Evolutionary conservation across 2,113 vertebrate species (phyloP), one percentile per base, ranked within the genome.

Genomic region (Paratilapia polleni): DNA sequence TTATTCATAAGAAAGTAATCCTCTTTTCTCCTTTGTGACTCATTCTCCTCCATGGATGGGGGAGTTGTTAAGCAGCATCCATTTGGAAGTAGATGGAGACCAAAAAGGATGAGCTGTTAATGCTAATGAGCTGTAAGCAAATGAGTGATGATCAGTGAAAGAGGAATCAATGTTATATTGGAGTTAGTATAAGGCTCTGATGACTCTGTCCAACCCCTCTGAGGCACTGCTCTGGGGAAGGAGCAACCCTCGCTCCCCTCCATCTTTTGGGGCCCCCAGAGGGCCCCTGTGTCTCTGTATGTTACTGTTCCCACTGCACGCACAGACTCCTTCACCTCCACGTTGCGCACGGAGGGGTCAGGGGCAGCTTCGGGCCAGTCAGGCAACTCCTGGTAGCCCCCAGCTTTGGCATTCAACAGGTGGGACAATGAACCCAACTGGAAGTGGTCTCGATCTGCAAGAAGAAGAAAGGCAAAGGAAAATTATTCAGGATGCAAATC

Each of bases 301-400:
- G 93, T 95, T 96, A 97, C 96, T 96, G 94, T 95, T 95, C 91
- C 95, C 95, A 94, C 92, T 96, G 94, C 96, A 96, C 96, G 96
- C 96, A 96, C 96, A 96, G 96, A 95, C 93, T 96, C 96, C 93
- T 96, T 97, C 96, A 99, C 98, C 98, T 99, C 98, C 96, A 99
- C 98, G 2, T 99, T 99, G 95, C 98, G 98, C 96, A 99, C 98
- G 0, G 98, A 99, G 41, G 98, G 98, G 83, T 99, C 98, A 0
- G 98, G 98, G 66, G 98, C 98, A 24, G 97, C 96, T 0, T 97
- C 97, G 0, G 98, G 98, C 98, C 98, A 99, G 87, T 99, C 97
- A 0, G 98, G 98, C 88, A 99, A 94, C 92, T 99, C 98, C 95
- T 99, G 98, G 95, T 99, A 99, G 82, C 98, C 98, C 5, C 97